Percentiles rank a stretch among this genome's conserved stretches.
Evolutionary conservation across 2,113 vertebrate genomes (phyloP).

Genomic region (Rhineura floridana): DNA sequence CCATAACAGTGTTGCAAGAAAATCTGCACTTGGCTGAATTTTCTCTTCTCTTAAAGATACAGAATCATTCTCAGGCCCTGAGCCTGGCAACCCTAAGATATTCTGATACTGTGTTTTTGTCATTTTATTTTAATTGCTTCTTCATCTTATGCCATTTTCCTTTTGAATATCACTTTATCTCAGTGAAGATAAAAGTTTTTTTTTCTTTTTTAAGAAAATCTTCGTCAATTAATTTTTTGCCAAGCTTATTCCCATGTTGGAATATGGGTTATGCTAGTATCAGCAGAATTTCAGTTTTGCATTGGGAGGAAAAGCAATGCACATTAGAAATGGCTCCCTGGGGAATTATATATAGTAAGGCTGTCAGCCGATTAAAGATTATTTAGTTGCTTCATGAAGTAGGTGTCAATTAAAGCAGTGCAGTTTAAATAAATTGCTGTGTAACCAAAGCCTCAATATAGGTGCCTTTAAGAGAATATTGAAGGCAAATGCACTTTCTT

Average conservation of each 20-base stretch:
- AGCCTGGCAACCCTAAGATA: no score
- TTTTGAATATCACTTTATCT: slow-evolving; percentile 39
- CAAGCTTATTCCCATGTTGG: not conserved
- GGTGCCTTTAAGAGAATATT: not conserved
- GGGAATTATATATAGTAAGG: not conserved
- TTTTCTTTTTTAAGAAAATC: not conserved
- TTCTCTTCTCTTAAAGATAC: no score
- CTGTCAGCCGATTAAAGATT: not conserved
- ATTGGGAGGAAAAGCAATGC: not conserved
- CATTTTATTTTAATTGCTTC: not conserved
- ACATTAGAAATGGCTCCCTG: not conserved
- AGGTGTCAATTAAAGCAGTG: not conserved
- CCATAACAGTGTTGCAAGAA: no score
- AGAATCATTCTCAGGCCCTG: no score
- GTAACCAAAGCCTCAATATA: not conserved
- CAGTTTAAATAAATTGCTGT: not conserved
- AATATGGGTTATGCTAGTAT: not conserved
- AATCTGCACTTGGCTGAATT: no score
- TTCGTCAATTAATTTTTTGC: not conserved
- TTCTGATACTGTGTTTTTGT: no score
- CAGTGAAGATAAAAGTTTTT: not conserved
- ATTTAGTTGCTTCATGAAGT: not conserved
- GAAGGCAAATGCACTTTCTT: not conserved
- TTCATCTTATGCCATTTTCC: not conserved
- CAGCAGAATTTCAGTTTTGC: not conserved